phyloP scores from a whole-genome alignment of 2,888 invertebrate species.

The Argyra leucocephala region DNA sequence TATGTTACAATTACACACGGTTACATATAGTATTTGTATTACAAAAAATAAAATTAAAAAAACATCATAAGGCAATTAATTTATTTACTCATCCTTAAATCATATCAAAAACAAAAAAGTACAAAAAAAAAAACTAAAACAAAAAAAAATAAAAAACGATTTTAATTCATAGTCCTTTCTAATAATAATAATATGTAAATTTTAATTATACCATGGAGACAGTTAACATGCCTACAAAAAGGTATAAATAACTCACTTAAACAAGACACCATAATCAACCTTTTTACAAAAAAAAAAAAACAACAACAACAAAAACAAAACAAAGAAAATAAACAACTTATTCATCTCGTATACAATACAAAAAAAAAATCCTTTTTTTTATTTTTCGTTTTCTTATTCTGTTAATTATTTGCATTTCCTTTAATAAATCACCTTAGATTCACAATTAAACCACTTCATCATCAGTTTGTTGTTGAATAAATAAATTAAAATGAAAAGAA shows the following conservation, averaged over 20 bases:
- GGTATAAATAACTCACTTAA: background rate
- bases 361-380: background rate
- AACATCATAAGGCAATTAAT: background rate
- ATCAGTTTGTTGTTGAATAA: background rate
- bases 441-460: background rate
- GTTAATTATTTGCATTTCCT: background rate
- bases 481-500: too few relatives aligned
- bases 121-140: background rate
- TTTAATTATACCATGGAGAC: background rate
- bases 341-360: background rate
- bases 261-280: background rate
- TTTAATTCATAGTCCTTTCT: background rate
- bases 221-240: slow-evolving; percentile 3
- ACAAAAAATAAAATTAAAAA: background rate
- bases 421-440: slow-evolving; percentile 1
- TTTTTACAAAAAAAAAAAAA: background rate
- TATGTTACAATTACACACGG: background rate
- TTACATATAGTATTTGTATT: too few relatives aligned
- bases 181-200: background rate
- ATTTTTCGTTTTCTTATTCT: background rate
- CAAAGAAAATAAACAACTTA: too few relatives aligned
- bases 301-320: too few relatives aligned
- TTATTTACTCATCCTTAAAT: background rate
- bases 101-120: background rate
- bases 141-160: background rate